Conservation (phyloP, 2,888 invertebrate species). For the Tachina fera region DNA sequence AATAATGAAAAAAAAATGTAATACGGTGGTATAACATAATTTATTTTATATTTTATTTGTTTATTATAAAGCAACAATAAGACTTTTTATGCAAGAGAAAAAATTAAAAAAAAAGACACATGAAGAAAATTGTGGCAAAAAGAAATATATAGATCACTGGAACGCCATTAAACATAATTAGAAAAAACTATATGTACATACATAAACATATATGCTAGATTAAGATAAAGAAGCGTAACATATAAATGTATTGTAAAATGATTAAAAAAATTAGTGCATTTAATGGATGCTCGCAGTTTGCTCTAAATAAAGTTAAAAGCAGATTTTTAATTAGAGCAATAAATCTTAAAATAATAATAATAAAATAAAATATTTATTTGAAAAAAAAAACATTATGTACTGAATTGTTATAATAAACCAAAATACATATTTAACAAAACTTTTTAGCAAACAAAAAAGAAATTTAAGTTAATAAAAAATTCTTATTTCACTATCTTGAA, state of each 20-base stretch:
- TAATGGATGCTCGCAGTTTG: background rate
- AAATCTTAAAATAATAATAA: background rate
- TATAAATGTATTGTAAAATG: background rate
- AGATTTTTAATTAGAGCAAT: background rate
- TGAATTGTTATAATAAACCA: no score
- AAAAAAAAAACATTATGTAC: background rate
- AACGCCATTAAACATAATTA: conserved; percentile 37
- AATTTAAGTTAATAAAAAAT: no score
- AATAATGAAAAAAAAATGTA: background rate
- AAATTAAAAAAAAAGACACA: no score
- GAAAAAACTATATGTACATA: background rate
- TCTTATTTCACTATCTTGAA: no score
- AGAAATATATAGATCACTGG: conserved; percentile 53
- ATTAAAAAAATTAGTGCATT: conserved; percentile 23
- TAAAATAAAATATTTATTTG: background rate
- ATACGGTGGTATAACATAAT: conserved; percentile 49
- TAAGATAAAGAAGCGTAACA: conserved; percentile 25
- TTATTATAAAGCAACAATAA: background rate
- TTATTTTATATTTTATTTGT: conserved; percentile 23
- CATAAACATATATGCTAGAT: background rate
- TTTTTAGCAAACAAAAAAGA: background rate
- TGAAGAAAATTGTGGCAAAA: background rate
- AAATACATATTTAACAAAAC: no score
- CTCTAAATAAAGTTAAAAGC: conserved; percentile 24
- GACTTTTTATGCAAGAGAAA: conserved; percentile 4